Conservation (phyloP, 2,797 vertebrate genomes). For the Pagetopsis macropterus region DNA sequence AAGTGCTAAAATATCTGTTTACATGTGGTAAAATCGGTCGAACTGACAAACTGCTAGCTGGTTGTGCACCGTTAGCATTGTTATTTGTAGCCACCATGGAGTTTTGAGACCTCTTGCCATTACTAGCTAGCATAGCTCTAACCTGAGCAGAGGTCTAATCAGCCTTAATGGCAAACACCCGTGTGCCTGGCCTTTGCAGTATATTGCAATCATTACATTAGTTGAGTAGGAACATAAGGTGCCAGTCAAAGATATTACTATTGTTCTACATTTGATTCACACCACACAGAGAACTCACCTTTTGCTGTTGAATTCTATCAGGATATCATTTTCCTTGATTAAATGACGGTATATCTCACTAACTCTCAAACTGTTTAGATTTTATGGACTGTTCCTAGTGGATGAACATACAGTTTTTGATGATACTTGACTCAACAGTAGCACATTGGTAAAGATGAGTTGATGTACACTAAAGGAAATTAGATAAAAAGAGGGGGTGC, state of each 20-base stretch:
- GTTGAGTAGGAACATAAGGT: too few relatives aligned
- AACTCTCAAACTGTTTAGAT: not conserved
- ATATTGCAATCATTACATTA: not conserved
- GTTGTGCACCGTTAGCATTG: not conserved
- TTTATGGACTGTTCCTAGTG: not conserved
- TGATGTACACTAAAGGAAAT: conserved; percentile 29
- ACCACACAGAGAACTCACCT: not conserved
- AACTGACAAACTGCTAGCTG: not conserved
- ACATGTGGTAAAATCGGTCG: not conserved
- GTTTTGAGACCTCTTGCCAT: not conserved
- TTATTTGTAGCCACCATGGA: not conserved
- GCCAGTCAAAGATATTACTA: too few relatives aligned
- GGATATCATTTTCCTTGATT: too few relatives aligned
- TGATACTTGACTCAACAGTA: conserved; percentile 17
- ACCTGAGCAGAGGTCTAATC: conserved; percentile 1
- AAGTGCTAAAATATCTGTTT: not conserved
- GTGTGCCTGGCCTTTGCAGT: not conserved
- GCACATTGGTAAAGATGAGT: conserved; percentile 14
- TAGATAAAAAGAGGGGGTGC: conserved; percentile 11
- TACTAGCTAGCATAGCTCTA: not conserved
- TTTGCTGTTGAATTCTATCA: too few relatives aligned
- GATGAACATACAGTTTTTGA: not conserved
- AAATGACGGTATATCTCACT: too few relatives aligned
- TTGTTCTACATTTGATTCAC: not conserved
- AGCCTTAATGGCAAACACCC: conserved; percentile 6